phyloP scores from a whole-genome alignment of 1,140 invertebrate genomes.

The Wiebesia pumilae region DNA sequence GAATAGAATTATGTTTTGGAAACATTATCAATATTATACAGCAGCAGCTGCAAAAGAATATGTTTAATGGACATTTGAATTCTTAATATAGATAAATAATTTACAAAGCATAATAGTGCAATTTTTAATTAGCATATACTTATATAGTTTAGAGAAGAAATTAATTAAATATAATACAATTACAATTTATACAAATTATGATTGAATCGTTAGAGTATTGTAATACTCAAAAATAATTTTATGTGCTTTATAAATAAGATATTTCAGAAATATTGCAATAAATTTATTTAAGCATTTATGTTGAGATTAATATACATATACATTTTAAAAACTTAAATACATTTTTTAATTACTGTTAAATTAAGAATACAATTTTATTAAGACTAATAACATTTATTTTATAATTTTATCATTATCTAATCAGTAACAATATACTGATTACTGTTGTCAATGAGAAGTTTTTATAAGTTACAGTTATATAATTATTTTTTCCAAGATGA shows the following conservation, averaged over 20 bases:
- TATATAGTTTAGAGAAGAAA: not conserved
- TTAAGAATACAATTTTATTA: not conserved
- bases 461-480: conserved; percentile 32
- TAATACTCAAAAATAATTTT: not conserved
- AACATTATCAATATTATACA: conserved; percentile 38
- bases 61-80: not conserved
- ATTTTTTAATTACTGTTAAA: not conserved
- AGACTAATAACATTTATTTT: conserved; percentile 1
- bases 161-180: not conserved
- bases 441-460: conserved; percentile 21
- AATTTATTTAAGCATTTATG: not conserved
- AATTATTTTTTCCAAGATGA: conserved; percentile 18
- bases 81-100: not conserved
- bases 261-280: not conserved
- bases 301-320: not conserved
- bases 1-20: conserved; percentile 26
- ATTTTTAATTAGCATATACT: not conserved
- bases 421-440: not conserved
- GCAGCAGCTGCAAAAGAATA: not conserved
- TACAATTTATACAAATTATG: not conserved
- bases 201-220: not conserved
- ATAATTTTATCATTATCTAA: conserved; percentile 15
- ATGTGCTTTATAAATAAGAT: not conserved
- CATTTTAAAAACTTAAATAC: not conserved
- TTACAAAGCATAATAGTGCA: not conserved